phyloP scores from a whole-genome alignment of 2,888 invertebrate genomes.

The Orgyia antiqua region DNA sequence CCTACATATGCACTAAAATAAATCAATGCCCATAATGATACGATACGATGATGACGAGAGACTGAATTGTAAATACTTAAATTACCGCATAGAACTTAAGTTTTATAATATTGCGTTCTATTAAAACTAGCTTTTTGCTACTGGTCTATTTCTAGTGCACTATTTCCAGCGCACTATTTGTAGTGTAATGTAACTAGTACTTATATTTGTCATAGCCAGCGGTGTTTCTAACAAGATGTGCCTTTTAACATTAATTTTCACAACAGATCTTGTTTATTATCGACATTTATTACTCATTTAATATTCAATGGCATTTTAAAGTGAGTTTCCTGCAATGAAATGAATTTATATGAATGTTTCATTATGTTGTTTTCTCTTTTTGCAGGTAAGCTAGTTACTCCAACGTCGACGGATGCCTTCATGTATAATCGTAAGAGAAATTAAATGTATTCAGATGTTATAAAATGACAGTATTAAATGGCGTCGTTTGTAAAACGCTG shows the following conservation, averaged over 20 bases:
- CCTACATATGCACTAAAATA: no score
- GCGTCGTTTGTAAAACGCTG: conserved; percentile 9
- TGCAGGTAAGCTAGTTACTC: conserved; percentile 36
- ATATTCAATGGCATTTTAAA: conserved; percentile 13
- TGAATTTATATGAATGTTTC: conserved; percentile 13
- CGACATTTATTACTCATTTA: conserved; percentile 15
- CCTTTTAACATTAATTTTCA: conserved; percentile 13
- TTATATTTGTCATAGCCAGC: no score
- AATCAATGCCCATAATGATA: no score
- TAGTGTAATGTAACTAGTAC: no score
- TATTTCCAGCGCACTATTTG: no score
- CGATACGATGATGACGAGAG: no score
- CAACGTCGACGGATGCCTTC: conserved; percentile 7
- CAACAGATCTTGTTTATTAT: conserved; percentile 15
- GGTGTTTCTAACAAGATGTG: conserved; percentile 12
- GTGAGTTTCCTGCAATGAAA: not conserved
- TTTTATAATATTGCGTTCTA: no score
- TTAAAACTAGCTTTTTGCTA: no score
- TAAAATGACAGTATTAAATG: conserved; percentile 10
- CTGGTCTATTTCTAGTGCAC: no score
- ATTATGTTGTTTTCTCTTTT: conserved; percentile 31
- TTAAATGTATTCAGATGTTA: conserved; percentile 16
- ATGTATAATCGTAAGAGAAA: conserved; percentile 22
- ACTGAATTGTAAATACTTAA: no score
- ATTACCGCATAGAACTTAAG: no score